These are phyloP conservation scores for Aphelinus atriplicis DNA, from an alignment of 1,140 invertebrate genomes.

Conservation along the genomic window DNA sequence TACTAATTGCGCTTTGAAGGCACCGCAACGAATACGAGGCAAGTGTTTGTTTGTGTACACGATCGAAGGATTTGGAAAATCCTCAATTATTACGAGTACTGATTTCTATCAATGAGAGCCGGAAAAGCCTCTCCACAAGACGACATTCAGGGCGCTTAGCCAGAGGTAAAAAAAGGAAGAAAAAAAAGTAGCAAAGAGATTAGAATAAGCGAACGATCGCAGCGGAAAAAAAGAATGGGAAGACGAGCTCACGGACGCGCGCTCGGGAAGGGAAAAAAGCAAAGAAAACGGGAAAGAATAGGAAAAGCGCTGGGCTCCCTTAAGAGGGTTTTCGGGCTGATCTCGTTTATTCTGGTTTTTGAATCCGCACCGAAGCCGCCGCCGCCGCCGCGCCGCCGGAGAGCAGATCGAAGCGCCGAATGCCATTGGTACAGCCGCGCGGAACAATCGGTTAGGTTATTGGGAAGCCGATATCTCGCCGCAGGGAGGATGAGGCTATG, in stretches of 20 bases:
- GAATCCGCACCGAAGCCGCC: neutral
- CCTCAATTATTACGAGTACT: neutral
- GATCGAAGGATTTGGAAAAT: neutral
- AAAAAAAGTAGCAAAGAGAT: slow-evolving; percentile 31
- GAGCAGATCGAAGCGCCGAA: slow-evolving; percentile 18
- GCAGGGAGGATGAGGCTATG: slow-evolving; percentile 49
- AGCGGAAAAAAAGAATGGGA: slow-evolving; percentile 31
- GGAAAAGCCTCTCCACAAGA: neutral
- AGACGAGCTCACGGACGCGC: no score
- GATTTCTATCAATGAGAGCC: slow-evolving; percentile 1
- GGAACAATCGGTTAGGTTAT: slow-evolving; percentile 60
- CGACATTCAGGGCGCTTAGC: slow-evolving; percentile 20
- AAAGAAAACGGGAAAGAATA: slow-evolving; percentile 43
- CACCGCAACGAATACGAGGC: neutral
- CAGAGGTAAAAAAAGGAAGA: neutral
- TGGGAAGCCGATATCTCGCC: slow-evolving; percentile 67
- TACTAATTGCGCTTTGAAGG: no score
- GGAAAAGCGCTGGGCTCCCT: slow-evolving; percentile 9
- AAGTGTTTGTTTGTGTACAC: no score
- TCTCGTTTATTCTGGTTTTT: slow-evolving; percentile 36
- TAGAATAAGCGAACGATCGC: slow-evolving; percentile 20
- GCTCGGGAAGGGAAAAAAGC: slow-evolving; percentile 42
- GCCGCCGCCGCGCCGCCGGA: no score
- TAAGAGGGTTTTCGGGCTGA: slow-evolving; percentile 28
- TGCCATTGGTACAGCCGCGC: slow-evolving; percentile 50